Percentiles rank a stretch among this genome's conserved stretches.
These are phyloP conservation scores for Mylabris sibirica DNA, from an alignment of 2,888 invertebrate species.

Conservation along the genomic window DNA sequence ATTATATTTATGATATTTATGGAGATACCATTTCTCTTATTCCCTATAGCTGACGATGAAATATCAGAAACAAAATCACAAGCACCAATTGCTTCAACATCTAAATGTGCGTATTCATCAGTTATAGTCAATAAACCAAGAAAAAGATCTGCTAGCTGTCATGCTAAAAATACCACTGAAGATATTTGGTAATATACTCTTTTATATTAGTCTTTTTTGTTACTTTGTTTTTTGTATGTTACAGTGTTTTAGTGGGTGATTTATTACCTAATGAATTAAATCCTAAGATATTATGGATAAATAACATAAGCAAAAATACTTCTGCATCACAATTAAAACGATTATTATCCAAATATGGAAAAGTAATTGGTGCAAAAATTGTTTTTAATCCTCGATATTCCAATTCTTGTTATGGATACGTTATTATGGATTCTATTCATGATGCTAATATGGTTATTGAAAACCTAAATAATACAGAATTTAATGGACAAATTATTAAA, in stretches of 20 bases:
- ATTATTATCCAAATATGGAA: conserved; percentile 90
- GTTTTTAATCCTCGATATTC: conserved; percentile 95
- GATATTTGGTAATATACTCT: neutral
- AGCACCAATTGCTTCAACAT: neutral
- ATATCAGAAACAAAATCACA: conserved; percentile 34
- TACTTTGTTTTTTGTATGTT: neutral
- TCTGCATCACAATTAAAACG: conserved; percentile 94
- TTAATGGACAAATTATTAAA: conserved; percentile 93
- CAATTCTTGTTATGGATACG: conserved; percentile 93
- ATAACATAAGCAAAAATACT: conserved; percentile 88
- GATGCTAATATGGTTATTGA: conserved; percentile 92
- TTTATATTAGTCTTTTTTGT: neutral
- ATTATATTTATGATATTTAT: conserved; percentile 20
- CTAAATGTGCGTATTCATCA: no score
- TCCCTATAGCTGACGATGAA: conserved; percentile 35
- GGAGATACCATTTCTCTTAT: conserved; percentile 40
- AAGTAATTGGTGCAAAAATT: conserved; percentile 95
- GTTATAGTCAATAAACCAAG: no score
- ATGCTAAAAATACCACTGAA: no score
- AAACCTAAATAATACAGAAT: conserved; percentile 89
- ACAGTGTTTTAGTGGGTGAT: neutral
- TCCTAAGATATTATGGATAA: conserved; percentile 89
- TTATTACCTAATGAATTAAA: conserved; percentile 31
- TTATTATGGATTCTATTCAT: conserved; percentile 90
- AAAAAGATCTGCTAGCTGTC: no score